These are phyloP conservation scores for Schlechtendalia chinensis DNA, from an alignment of 1,140 invertebrate genomes.

Conservation along the genomic window DNA sequence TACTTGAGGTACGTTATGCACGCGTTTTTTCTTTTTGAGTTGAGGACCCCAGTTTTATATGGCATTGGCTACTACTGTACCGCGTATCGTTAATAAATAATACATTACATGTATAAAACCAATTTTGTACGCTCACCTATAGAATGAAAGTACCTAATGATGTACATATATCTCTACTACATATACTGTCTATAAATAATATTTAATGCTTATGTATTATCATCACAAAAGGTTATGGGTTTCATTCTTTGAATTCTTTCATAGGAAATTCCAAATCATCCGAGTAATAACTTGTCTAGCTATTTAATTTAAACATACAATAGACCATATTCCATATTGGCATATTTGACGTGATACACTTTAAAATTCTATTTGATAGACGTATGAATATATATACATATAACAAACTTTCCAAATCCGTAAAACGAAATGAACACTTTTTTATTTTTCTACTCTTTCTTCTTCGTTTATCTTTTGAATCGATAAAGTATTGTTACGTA, in stretches of 20 bases:
- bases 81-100: too few relatives aligned
- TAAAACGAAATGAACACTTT: not conserved
- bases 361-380: constrained; percentile 16
- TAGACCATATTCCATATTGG: too few relatives aligned
- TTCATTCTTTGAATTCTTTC: constrained; percentile 15
- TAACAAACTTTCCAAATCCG: constrained; percentile 27
- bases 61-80: too few relatives aligned
- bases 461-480: not conserved
- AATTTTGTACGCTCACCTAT: not conserved
- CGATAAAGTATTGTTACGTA: not conserved
- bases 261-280: not conserved
- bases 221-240: constrained; percentile 9
- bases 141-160: constrained; percentile 26
- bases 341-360: not conserved
- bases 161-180: not conserved
- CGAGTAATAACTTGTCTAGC: not conserved
- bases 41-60: too few relatives aligned
- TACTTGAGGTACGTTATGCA: too few relatives aligned
- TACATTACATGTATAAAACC: too few relatives aligned
- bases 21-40: too few relatives aligned
- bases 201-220: not conserved
- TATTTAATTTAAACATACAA: not conserved
- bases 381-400: constrained; percentile 5
- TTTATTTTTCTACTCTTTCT: too few relatives aligned
- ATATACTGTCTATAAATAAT: not conserved